Conservation (phyloP, 2,113 vertebrate genomes). For the Neogale vison region DNA sequence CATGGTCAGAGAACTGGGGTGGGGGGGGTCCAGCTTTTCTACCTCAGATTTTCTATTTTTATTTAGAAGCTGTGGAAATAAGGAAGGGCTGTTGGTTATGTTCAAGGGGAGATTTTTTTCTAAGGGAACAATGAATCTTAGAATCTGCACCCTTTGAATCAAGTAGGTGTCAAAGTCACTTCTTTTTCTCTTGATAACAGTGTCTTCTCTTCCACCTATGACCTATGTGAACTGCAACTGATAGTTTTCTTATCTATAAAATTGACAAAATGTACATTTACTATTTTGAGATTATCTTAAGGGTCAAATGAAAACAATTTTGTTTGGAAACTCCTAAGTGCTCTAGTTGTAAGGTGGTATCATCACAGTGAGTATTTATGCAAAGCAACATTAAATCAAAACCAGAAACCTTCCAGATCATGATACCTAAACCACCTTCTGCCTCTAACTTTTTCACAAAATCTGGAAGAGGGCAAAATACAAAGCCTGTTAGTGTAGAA, state of each 20-base stretch:
- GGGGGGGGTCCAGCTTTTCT: not conserved
- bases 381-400: not conserved
- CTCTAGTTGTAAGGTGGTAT: not conserved
- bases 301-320: not conserved
- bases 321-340: not conserved
- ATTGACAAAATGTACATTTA: not conserved
- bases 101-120: not conserved
- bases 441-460: not conserved
- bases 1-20: not conserved
- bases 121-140: not conserved
- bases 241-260: conserved; percentile 11
- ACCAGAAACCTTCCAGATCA: not conserved
- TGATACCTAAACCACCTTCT: not conserved
- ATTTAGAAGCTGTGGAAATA: conserved; percentile 21
- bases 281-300: not conserved
- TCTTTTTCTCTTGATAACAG: not conserved
- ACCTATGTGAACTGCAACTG: not conserved
- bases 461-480: not conserved
- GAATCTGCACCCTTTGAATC: not conserved
- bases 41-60: not conserved
- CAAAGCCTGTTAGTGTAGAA: not conserved
- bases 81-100: not conserved
- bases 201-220: not conserved
- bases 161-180: not conserved
- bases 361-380: not conserved